Base-by-base conservation (phyloP, 1,140 invertebrate species). In the Drosophila biarmipes region DNA sequence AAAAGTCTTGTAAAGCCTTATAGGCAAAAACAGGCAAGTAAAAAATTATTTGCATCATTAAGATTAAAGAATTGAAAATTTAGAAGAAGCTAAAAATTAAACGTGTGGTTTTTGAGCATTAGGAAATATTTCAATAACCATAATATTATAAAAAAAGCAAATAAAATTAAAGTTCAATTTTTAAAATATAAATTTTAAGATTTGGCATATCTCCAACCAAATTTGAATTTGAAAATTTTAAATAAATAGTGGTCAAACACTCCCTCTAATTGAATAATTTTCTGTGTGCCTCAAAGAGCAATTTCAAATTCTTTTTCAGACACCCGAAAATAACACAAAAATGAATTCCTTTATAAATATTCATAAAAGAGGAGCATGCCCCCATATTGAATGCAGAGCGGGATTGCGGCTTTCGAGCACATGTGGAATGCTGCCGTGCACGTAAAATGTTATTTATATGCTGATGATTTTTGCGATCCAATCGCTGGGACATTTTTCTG, bases 391-490 rank as follows among this genome's bases (percentile, higher is more conserved):
- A 3, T 24, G 38, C 11, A 8, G n/a, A 15, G 14, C 11, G 29
- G 51, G 27, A 34, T 10, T 62, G 58, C 31, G 61, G 12, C 61
- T 46, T 46, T 27, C 4, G 37, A 31, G 48, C 63, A 46, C 40
- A 77, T 55, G 49, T 51, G 59, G 15, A 43, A 29, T 37, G 27
- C 10, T 49, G n/a, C 24, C n/a, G 10, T 48, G 31, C 35, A 45
- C 38, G 19, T 38, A 61, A 59, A 72, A 63, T 63, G 21, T 63
- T 80, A 68, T 85, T 80, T 76, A 85, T 76, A 80, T 84, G 72
- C 43, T 67, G 59, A 74, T 82, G 45, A 59, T 59, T 52, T 75
- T 55, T 58, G 48, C 17, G 11, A 40, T 53, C n/a, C 46, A 43
- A 34, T 34, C 35, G 42, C 40, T 11, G 35, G 24, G 4, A 21